phyloP scores from a whole-genome alignment of 2,113 vertebrate species.

The Lycaon pictus region DNA sequence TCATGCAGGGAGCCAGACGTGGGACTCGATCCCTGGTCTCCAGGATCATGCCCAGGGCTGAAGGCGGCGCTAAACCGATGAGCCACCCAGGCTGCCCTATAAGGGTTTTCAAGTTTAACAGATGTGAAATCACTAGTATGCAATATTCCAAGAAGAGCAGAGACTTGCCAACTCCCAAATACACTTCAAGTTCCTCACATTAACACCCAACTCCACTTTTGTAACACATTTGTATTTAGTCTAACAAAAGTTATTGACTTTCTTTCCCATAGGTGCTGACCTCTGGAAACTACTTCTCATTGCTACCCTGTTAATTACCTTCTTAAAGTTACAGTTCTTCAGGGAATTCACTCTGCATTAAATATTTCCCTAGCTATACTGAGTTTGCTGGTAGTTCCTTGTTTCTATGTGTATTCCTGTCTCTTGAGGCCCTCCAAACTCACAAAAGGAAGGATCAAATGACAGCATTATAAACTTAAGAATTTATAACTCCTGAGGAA shows the following conservation, averaged over 20 bases:
- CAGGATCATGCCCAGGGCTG: too few species aligned
- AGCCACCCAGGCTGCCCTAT: too few species aligned
- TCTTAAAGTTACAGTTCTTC: constrained; percentile 40
- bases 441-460: constrained; percentile 23
- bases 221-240: not conserved
- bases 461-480: not conserved
- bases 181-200: not conserved
- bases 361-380: not conserved
- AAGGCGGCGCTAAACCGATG: too few species aligned
- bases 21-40: too few species aligned
- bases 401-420: not conserved
- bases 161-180: not conserved
- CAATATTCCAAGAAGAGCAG: not conserved
- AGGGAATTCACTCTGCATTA: constrained; percentile 44
- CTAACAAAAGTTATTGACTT: constrained; percentile 38
- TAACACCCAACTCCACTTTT: not conserved
- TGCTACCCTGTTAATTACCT: constrained; percentile 53
- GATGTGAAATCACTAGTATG: not conserved
- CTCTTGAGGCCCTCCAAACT: constrained; percentile 21
- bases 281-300: constrained; percentile 51
- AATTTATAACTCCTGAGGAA: not conserved
- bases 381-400: not conserved
- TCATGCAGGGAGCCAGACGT: too few species aligned
- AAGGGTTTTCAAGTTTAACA: not conserved
- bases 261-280: not conserved